Conservation (phyloP, 2,797 vertebrate genomes). For the Takifugu ocellatus region DNA sequence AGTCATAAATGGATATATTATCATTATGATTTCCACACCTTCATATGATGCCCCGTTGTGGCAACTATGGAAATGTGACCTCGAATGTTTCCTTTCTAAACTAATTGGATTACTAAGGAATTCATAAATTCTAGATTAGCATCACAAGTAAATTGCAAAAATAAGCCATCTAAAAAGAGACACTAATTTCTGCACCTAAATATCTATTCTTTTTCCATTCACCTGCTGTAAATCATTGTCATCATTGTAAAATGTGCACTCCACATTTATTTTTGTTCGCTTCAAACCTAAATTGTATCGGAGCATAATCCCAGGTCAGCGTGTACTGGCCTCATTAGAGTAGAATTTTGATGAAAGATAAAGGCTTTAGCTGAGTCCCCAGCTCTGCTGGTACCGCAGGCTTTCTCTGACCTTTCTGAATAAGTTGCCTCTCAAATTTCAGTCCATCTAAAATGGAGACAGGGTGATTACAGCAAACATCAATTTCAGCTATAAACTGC, state of each 20-base stretch:
- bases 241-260: neutral
- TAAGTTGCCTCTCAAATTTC: conserved; percentile 44
- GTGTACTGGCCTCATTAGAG: conserved; percentile 31
- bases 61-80: no score
- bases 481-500: conserved; percentile 25
- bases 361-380: conserved; percentile 34
- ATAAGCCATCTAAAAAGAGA: no score
- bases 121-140: no score
- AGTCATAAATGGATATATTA: no score
- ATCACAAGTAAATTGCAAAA: no score
- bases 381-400: conserved; percentile 16
- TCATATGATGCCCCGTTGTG: no score
- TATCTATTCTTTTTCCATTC: neutral
- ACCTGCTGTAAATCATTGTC: neutral
- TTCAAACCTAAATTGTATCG: neutral
- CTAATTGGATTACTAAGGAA: no score
- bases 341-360: conserved; percentile 20
- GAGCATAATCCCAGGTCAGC: conserved; percentile 13
- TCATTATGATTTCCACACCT: no score
- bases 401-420: conserved; percentile 49
- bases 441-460: conserved; percentile 31
- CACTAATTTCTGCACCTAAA: no score
- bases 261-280: neutral
- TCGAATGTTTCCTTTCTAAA: no score
- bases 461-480: conserved; percentile 24